Conservation (phyloP, 1,140 invertebrate genomes). For the Argopecten irradians region DNA sequence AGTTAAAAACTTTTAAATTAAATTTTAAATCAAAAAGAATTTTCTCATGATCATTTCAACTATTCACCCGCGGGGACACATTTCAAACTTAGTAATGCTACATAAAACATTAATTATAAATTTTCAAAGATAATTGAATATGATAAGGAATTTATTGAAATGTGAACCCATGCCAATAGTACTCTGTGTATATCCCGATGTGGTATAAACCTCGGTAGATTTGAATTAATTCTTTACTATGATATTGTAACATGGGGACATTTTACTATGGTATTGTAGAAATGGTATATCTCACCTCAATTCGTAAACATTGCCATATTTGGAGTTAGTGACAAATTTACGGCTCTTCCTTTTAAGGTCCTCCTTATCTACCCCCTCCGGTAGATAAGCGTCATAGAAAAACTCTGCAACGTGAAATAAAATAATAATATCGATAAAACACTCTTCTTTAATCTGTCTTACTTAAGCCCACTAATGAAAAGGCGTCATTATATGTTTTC, state of each 20-base stretch:
- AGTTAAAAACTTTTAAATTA: too few relatives aligned
- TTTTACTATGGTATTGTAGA: too few relatives aligned
- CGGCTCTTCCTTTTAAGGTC: slow-evolving; percentile 43
- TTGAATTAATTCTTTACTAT: neutral
- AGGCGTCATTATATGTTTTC: too few relatives aligned
- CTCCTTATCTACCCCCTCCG: slow-evolving; percentile 47
- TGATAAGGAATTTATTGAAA: too few relatives aligned
- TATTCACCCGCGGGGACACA: too few relatives aligned
- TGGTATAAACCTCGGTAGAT: neutral
- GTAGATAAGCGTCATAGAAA: slow-evolving; percentile 56
- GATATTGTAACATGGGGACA: neutral
- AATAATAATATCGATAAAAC: neutral
- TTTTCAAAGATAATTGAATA: too few relatives aligned
- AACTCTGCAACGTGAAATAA: slow-evolving; percentile 54
- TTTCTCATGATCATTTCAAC: too few relatives aligned
- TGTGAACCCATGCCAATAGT: too few relatives aligned
- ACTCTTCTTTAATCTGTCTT: neutral
- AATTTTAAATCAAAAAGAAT: too few relatives aligned
- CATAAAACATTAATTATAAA: too few relatives aligned
- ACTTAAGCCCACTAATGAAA: too few relatives aligned
- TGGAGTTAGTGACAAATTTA: slow-evolving; percentile 62
- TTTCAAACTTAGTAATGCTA: too few relatives aligned
- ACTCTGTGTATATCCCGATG: neutral
- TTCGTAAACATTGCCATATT: slow-evolving; percentile 66
- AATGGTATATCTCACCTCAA: slow-evolving; percentile 60